phyloP scores from a whole-genome alignment of 2,888 invertebrate genomes.

The Ophioninae sp. region DNA sequence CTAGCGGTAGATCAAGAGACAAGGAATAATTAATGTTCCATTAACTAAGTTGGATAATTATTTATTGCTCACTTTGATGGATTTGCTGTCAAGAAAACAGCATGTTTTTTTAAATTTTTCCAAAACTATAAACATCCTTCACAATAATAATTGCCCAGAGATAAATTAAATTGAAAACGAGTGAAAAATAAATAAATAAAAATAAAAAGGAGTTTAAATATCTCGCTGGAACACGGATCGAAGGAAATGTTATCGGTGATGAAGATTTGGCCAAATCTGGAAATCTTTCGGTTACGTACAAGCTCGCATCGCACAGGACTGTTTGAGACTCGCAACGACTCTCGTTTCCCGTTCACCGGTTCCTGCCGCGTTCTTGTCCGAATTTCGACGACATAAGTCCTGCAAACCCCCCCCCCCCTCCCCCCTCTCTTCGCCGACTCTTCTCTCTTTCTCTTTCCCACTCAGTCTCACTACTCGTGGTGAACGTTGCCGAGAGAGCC shows the following conservation, averaged over 20 bases:
- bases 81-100: too few relatives aligned
- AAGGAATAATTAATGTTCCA: too few relatives aligned
- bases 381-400: slow-evolving; percentile 75
- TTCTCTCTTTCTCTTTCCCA: slow-evolving; percentile 11
- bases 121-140: too few relatives aligned
- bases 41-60: too few relatives aligned
- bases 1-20: too few relatives aligned
- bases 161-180: not conserved
- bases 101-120: too few relatives aligned
- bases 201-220: not conserved
- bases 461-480: slow-evolving; percentile 23
- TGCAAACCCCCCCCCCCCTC: slow-evolving; percentile 16
- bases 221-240: not conserved
- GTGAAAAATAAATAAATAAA: not conserved
- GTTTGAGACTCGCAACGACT: slow-evolving; percentile 65
- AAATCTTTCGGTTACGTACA: slow-evolving; percentile 16
- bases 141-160: too few relatives aligned
- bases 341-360: slow-evolving; percentile 73
- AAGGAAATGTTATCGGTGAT: slow-evolving; percentile 3
- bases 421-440: slow-evolving; percentile 14
- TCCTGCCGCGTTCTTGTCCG: slow-evolving; percentile 78
- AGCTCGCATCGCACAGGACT: slow-evolving; percentile 28
- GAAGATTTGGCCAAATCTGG: slow-evolving; percentile 24
- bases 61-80: too few relatives aligned
- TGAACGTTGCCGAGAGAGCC: slow-evolving; percentile 60